phyloP scores from a whole-genome alignment of 2,888 invertebrate genomes.

The Lasioglossum leucozonium region DNA sequence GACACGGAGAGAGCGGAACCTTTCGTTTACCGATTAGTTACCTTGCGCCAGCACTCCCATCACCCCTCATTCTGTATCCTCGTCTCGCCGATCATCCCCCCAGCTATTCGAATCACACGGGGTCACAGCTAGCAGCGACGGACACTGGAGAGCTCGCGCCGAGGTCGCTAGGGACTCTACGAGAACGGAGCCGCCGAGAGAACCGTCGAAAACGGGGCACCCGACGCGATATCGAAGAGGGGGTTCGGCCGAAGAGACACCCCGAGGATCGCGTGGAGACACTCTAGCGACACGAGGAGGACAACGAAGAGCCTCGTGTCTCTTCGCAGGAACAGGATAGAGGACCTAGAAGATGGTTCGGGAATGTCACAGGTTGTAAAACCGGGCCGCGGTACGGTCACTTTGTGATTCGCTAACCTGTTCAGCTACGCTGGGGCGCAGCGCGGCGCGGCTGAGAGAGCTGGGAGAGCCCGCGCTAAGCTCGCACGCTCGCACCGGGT shows the following conservation, averaged over 20 bases:
- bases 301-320: not conserved
- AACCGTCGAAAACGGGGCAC: not conserved
- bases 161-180: not conserved
- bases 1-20: not conserved
- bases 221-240: not conserved
- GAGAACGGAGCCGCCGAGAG: not conserved
- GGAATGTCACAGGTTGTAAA: not conserved
- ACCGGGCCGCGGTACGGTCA: not conserved
- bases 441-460: conserved; percentile 63
- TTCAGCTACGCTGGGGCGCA: conserved; percentile 49
- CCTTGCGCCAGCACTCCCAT: conserved; percentile 20
- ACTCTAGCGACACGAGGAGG: not conserved
- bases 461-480: conserved; percentile 69
- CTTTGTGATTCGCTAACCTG: conserved; percentile 40
- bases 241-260: not conserved
- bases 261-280: not conserved
- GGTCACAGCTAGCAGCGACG: not conserved
- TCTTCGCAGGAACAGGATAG: not conserved
- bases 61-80: conserved; percentile 22
- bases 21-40: not conserved
- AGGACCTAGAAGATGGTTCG: not conserved
- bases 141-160: not conserved
- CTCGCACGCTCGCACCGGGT: conserved; percentile 76
- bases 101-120: not conserved
- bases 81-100: conserved; percentile 3